Conservation (phyloP, 2,797 vertebrate species). For the Echiichthys vipera region DNA sequence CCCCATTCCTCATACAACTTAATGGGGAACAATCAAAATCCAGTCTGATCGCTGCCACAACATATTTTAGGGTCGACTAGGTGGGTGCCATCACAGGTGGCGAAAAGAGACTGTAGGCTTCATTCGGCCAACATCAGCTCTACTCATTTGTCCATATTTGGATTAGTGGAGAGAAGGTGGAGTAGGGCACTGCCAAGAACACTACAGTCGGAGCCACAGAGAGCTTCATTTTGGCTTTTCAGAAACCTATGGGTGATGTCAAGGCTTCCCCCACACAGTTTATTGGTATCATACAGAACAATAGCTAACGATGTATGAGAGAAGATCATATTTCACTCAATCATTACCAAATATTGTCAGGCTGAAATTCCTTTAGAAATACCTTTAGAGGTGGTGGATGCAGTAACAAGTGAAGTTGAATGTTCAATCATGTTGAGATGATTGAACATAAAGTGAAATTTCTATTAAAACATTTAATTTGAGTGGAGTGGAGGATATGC, state of each 20-base stretch:
- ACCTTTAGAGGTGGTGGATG: constrained; percentile 10
- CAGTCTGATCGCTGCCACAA: neutral
- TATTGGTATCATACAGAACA: too few species aligned
- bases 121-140: too few species aligned
- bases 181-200: too few species aligned
- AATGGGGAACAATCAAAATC: neutral
- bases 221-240: too few species aligned
- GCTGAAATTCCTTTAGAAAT: neutral
- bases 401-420: constrained; percentile 19
- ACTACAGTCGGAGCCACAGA: too few species aligned
- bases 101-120: too few species aligned
- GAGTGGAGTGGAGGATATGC: constrained; percentile 27
- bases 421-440: constrained; percentile 20
- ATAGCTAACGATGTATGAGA: neutral
- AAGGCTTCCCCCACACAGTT: too few species aligned
- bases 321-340: neutral
- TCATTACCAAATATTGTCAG: constrained; percentile 4
- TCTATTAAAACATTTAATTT: constrained; percentile 53
- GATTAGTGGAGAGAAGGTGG: too few species aligned
- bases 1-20: neutral
- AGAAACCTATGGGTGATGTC: too few species aligned
- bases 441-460: constrained; percentile 36
- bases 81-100: too few species aligned
- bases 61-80: neutral
- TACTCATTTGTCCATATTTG: too few species aligned